These are phyloP conservation scores for Pterocles burchelli DNA, from an alignment of 2,113 vertebrate genomes.

Conservation along the genomic window DNA sequence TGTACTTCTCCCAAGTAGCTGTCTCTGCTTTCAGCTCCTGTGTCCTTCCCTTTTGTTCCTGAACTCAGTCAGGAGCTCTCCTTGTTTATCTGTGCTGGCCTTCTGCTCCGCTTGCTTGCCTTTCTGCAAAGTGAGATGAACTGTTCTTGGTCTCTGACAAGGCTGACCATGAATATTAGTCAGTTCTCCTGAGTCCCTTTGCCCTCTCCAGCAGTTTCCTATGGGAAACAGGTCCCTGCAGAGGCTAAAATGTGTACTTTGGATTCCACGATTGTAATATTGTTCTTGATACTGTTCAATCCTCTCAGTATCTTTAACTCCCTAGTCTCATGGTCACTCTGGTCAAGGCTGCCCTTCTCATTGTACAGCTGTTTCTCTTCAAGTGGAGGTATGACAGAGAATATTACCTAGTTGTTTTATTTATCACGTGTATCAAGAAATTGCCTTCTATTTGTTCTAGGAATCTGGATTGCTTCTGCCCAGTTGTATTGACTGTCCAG, in stretches of 20 bases:
- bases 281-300: not conserved
- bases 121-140: not conserved
- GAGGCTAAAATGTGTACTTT: not conserved
- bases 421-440: not conserved
- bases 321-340: not conserved
- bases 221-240: not conserved
- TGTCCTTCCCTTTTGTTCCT: not conserved
- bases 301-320: not conserved
- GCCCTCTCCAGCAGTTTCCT: not conserved
- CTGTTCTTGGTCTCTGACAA: not conserved
- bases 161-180: not conserved
- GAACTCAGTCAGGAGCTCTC: not conserved
- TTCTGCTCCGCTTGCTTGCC: not conserved
- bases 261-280: not conserved
- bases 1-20: not conserved
- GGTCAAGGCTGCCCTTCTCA: not conserved
- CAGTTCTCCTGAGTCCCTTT: not conserved
- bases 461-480: not conserved
- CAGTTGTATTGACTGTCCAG: not conserved
- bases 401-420: not conserved
- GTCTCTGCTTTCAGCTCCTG: not conserved
- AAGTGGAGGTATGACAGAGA: not conserved
- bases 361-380: not conserved
- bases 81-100: not conserved
- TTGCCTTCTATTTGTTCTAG: not conserved